Evolutionary conservation across 2,113 vertebrate species (phyloP).

Genomic region (Camelus bactrianus): DNA sequence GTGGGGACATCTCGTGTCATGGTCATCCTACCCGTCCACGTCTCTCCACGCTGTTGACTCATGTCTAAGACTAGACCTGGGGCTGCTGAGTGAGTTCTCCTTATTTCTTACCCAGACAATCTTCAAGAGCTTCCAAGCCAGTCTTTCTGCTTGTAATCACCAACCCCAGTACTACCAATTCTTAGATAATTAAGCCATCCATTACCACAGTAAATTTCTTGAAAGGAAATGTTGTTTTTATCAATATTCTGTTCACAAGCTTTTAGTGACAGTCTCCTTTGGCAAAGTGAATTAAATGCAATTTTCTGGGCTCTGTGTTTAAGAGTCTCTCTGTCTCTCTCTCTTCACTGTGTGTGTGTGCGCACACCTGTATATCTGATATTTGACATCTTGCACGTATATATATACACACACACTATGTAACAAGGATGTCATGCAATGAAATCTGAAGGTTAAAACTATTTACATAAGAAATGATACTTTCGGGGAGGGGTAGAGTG

Average conservation of each 20-base stretch:
- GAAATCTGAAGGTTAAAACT: not conserved
- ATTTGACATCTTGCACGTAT: not conserved
- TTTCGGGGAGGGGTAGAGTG: not conserved
- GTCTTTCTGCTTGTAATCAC: not conserved
- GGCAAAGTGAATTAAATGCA: not conserved
- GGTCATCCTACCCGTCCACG: not conserved
- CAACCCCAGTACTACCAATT: not conserved
- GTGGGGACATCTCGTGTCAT: accelerated
- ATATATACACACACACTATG: not conserved
- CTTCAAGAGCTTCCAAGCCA: not conserved
- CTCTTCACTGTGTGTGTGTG: not conserved
- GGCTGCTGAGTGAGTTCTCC: not conserved
- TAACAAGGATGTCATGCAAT: not conserved
- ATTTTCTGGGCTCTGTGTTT: conserved; percentile 3
- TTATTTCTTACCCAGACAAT: not conserved
- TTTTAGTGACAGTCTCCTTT: not conserved
- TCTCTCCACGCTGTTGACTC: not conserved
- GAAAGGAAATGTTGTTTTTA: conserved; percentile 36
- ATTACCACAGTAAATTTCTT: not conserved
- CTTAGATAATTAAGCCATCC: not conserved
- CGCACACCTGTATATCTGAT: not conserved
- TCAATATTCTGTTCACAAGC: not conserved
- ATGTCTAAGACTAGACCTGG: not conserved
- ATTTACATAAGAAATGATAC: not conserved
- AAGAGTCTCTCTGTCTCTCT: not conserved